Base-by-base conservation (phyloP, 2,888 invertebrate genomes). In the Chloroclystis v-ata region DNA sequence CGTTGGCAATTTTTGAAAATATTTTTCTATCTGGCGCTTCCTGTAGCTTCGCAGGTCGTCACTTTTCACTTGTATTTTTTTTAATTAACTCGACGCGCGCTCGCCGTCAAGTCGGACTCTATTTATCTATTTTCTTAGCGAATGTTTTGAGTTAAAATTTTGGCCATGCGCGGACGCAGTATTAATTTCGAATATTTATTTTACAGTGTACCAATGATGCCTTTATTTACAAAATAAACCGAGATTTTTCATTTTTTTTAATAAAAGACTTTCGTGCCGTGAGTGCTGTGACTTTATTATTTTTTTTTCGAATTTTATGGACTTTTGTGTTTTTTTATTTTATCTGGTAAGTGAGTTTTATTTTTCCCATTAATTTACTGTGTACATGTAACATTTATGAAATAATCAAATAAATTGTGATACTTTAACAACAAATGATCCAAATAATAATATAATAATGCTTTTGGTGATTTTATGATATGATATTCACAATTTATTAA, bases 1-100 rank as follows among this genome's bases (percentile, higher is more conserved):
- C 83, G 82, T 78, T 83, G 81, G 71, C 65, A 68, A 82, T 77
- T 84, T 83, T 83, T 84, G 81, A 82, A 83, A 82, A 64, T 75
- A 78, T 78, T 75, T 72, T 72, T 70, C 67, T 77, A 69, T 76
- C 72, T 75, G 72, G 70, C 66, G 67, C 75, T 77, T 79, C 80
- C 80, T 75, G 69, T 69, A 67, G 65, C 65, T 70, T 70, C 71
- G 75, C 69, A 63, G 66, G 65, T 69, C 67, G 75, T 64, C 81
- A 80, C 80, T 83, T 61, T 74, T 72, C 71, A 20, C 20, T 20
- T 75, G 79, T 77, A 73, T 77, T 75, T 83, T 83, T 82, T 82
- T 73, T 71, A 78, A 73, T 80, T 79, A 78, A 74, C 79, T 72
- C 69, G 71, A 63, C 57, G 59, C 67, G 68, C 69, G 69, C 70